Evolutionary conservation across 2,888 invertebrate genomes (phyloP).

Genomic region (Girardia tigrina): DNA sequence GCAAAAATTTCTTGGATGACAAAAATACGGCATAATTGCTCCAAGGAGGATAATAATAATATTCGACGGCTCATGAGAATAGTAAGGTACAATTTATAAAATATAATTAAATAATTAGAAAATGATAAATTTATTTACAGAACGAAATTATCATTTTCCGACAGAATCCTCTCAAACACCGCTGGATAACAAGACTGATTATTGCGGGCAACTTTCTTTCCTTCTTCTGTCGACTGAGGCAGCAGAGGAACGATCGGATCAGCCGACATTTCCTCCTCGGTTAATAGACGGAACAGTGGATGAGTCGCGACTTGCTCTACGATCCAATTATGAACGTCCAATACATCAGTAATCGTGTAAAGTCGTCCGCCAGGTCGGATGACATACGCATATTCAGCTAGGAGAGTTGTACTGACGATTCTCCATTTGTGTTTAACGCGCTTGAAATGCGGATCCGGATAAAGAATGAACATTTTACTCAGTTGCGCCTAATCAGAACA

Average conservation of each 20-base stretch:
- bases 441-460: slow-evolving; percentile 98
- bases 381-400: slow-evolving; percentile 93
- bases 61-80: no score
- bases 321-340: slow-evolving; percentile 94
- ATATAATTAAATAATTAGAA: no score
- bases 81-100: no score
- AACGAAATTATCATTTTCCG: background rate
- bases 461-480: slow-evolving; percentile 90
- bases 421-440: slow-evolving; percentile 97
- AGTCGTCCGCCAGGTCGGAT: slow-evolving; percentile 69
- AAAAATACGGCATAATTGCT: no score
- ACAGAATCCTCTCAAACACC: slow-evolving; percentile 62
- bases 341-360: slow-evolving; percentile 92
- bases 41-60: no score
- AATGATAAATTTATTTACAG: no score
- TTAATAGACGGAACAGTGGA: slow-evolving; percentile 60
- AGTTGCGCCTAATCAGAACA: slow-evolving; percentile 57
- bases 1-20: no score
- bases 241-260: slow-evolving; percentile 79
- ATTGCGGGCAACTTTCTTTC: slow-evolving; percentile 87
- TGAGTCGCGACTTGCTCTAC: slow-evolving; percentile 74
- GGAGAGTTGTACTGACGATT: slow-evolving; percentile 75
- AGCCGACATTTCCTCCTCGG: slow-evolving; percentile 51
- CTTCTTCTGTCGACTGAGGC: slow-evolving; percentile 85
- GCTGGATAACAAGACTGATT: slow-evolving; percentile 82